These are phyloP conservation scores for Phylloscopus trochiloides DNA, from an alignment of 2,113 vertebrate species.

Conservation along the genomic window DNA sequence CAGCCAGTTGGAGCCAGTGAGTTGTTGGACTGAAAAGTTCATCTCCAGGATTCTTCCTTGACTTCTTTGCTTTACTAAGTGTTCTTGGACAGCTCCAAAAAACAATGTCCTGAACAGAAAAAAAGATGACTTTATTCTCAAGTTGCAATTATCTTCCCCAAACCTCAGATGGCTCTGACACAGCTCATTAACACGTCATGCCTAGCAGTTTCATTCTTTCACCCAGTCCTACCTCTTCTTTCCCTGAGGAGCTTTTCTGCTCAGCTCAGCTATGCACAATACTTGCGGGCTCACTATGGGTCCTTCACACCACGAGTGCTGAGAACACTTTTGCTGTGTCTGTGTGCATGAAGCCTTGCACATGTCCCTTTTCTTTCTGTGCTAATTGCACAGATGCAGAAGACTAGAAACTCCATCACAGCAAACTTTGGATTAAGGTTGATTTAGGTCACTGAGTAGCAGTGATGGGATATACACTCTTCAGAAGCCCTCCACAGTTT, in stretches of 20 bases:
- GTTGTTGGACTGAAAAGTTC: neutral
- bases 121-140: neutral
- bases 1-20: neutral
- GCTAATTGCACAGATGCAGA: neutral
- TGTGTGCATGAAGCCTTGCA: neutral
- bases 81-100: neutral
- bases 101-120: neutral
- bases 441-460: slow-evolving; percentile 8
- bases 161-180: slow-evolving; percentile 23
- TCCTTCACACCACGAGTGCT: neutral
- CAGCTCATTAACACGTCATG: slow-evolving; percentile 28
- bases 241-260: slow-evolving; percentile 13
- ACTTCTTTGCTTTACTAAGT: neutral
- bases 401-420: neutral
- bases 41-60: neutral
- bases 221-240: neutral
- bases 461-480: neutral
- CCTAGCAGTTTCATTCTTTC: neutral
- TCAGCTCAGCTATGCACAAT: neutral
- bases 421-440: neutral
- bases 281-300: neutral
- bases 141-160: neutral
- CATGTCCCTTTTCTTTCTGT: neutral
- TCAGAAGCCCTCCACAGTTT: neutral
- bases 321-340: neutral